These are phyloP conservation scores for Pagrus major DNA, from an alignment of 2,113 vertebrate genomes.

Conservation along the genomic window DNA sequence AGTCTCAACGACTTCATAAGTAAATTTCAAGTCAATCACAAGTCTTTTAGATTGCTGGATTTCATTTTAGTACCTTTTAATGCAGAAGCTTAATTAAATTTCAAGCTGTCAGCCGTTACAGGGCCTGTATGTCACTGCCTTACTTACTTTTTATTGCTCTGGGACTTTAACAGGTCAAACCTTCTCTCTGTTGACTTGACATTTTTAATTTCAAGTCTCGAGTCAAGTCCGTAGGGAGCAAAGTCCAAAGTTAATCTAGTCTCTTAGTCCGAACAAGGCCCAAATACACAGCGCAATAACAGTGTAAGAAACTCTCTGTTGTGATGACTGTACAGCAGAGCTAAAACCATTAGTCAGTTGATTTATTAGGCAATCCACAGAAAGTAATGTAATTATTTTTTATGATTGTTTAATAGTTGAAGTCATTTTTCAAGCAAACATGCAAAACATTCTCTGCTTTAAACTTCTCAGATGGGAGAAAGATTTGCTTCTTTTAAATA, in stretches of 20 bases:
- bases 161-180: neutral
- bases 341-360: neutral
- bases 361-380: neutral
- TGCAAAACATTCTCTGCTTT: neutral
- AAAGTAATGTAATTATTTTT: neutral
- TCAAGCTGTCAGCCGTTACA: neutral
- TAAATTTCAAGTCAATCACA: neutral
- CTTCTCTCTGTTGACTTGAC: neutral
- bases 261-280: neutral
- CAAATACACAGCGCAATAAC: neutral
- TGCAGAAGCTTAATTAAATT: neutral
- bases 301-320: neutral
- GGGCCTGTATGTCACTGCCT: too few species aligned
- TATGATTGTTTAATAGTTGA: neutral
- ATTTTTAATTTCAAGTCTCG: neutral
- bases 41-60: neutral
- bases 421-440: neutral
- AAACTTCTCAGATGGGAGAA: neutral
- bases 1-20: neutral
- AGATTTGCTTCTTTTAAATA: neutral
- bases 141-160: neutral
- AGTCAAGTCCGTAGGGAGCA: too few species aligned
- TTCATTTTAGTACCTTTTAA: neutral
- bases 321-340: neutral
- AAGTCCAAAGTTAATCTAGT: neutral